Evolutionary conservation across 2,888 invertebrate genomes (phyloP).

Genomic region (Eudasyphora cyanicolor): DNA sequence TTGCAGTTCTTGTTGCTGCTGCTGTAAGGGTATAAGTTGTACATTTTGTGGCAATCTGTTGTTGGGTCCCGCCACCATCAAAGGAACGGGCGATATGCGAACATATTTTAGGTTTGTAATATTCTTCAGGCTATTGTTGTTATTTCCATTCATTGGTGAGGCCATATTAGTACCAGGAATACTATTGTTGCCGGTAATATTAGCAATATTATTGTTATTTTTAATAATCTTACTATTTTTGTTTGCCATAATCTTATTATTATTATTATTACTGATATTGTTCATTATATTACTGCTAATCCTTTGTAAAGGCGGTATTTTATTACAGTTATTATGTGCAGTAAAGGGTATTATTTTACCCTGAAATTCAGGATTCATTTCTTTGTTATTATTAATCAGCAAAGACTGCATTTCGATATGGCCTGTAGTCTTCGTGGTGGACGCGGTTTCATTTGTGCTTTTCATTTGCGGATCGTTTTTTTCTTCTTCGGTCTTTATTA

Average conservation of each 20-base stretch:
- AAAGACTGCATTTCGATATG: conserved; percentile 37
- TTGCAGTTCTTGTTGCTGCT: not conserved
- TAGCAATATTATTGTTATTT: conserved; percentile 21
- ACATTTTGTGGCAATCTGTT: conserved; percentile 16
- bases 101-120: conserved; percentile 35
- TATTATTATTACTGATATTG: conserved; percentile 24
- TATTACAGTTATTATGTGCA: not conserved
- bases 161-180: not conserved
- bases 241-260: too few relatives aligned
- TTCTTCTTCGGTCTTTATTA: conserved; percentile 54
- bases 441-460: not conserved
- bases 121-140: conserved; percentile 25
- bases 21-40: not conserved
- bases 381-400: conserved; percentile 50
- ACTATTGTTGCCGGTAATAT: not conserved
- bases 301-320: not conserved
- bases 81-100: conserved; percentile 31
- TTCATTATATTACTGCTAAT: conserved; percentile 44
- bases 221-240: not conserved
- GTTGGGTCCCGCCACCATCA: not conserved
- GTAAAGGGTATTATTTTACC: conserved; percentile 57
- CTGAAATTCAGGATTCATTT: conserved; percentile 47
- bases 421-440: not conserved
- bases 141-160: not conserved
- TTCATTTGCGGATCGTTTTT: not conserved